phyloP scores from a whole-genome alignment of 2,888 invertebrate species.

The Lasioglossum marginatum region DNA sequence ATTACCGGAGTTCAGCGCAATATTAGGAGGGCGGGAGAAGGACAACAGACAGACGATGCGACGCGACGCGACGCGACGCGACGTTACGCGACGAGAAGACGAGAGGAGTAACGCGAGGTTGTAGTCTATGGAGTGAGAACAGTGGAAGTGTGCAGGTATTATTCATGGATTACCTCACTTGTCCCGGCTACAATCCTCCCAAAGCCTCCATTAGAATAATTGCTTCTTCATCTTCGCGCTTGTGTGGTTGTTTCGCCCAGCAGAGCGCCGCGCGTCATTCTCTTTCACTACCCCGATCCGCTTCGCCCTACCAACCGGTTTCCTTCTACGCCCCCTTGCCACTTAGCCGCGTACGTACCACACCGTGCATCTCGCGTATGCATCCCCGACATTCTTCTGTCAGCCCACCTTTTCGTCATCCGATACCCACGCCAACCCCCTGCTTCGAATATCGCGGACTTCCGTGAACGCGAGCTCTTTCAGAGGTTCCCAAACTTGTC shows the following conservation, averaged over 20 bases:
- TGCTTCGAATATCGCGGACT: not conserved
- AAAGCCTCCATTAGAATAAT: constrained; percentile 84
- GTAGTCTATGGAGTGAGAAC: constrained; percentile 54
- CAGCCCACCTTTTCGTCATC: constrained; percentile 6
- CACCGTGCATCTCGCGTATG: not conserved
- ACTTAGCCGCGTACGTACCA: constrained; percentile 21
- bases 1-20: constrained; percentile 83
- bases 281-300: constrained; percentile 44
- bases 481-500: not conserved
- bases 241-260: constrained; percentile 71
- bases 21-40: constrained; percentile 74
- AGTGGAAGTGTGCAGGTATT: constrained; percentile 74
- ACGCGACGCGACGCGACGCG: constrained; percentile 50
- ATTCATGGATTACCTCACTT: constrained; percentile 84
- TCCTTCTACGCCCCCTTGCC: constrained; percentile 12
- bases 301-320: constrained; percentile 20
- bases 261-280: constrained; percentile 57
- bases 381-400: constrained; percentile 16
- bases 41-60: constrained; percentile 55
- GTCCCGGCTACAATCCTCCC: constrained; percentile 82
- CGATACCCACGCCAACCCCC: not conserved
- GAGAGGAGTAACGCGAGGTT: constrained; percentile 25
- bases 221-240: constrained; percentile 84
- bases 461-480: not conserved
- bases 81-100: constrained; percentile 53